These are phyloP conservation scores for Loxodonta africana DNA, from an alignment of 2,113 vertebrate species.

Conservation along the genomic window DNA sequence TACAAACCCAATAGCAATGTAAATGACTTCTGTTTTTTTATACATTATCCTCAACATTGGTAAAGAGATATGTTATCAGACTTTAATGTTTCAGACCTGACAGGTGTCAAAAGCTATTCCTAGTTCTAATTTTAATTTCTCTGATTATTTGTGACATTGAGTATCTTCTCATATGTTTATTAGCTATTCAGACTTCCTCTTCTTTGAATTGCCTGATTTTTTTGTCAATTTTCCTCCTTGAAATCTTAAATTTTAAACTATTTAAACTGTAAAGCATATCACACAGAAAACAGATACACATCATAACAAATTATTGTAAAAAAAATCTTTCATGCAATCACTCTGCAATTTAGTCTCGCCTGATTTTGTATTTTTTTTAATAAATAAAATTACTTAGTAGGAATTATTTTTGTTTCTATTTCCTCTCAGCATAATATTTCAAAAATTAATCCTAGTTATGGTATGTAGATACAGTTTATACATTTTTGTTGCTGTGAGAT, in stretches of 20 bases:
- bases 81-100: not conserved
- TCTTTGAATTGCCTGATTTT: not conserved
- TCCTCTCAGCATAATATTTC: not conserved
- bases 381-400: not conserved
- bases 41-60: not conserved
- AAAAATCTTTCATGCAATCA: not conserved
- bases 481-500: not conserved
- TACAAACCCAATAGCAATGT: not conserved
- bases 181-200: not conserved
- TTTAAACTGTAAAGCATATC: not conserved
- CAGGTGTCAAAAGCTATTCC: not conserved
- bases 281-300: not conserved
- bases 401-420: not conserved
- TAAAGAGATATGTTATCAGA: not conserved
- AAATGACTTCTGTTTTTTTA: not conserved
- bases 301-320: not conserved
- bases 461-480: not conserved
- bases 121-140: conserved; percentile 19
- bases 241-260: not conserved
- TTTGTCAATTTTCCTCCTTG: not conserved
- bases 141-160: not conserved
- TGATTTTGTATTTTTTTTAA: not conserved
- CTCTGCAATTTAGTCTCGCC: not conserved
- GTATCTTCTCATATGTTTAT: not conserved
- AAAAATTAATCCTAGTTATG: not conserved